Percentiles rank a stretch among this genome's conserved stretches.
These are phyloP conservation scores for Itoplectis maculator DNA, from an alignment of 2,888 invertebrate species.

Conservation along the genomic window DNA sequence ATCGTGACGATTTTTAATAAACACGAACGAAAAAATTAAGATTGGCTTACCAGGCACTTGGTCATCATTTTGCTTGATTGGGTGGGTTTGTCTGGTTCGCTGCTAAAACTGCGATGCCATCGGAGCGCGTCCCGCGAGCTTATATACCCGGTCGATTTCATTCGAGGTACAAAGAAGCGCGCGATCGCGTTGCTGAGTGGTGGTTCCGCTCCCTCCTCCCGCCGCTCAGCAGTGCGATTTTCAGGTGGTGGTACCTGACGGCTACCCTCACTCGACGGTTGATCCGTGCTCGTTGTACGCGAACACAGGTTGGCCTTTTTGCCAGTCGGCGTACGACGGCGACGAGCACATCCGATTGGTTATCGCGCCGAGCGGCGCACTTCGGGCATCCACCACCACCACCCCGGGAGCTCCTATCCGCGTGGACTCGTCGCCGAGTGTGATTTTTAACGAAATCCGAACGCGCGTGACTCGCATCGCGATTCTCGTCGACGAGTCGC, in stretches of 20 bases:
- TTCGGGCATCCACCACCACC: slow-evolving; percentile 38
- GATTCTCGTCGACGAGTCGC: slow-evolving; percentile 35
- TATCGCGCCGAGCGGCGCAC: slow-evolving; percentile 16
- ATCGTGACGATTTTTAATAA: too few species aligned
- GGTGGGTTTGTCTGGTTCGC: slow-evolving; percentile 70
- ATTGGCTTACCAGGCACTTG: slow-evolving; percentile 80
- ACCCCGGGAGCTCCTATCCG: slow-evolving; percentile 59
- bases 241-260: slow-evolving; percentile 51
- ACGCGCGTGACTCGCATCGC: slow-evolving; percentile 56
- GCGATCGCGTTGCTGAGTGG: too few species aligned
- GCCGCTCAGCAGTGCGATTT: slow-evolving; percentile 5
- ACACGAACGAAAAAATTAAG: not conserved
- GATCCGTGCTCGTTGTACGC: slow-evolving; percentile 62
- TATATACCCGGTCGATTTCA: slow-evolving; percentile 76
- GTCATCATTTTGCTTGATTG: slow-evolving; percentile 77
- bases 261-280: slow-evolving; percentile 53
- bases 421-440: slow-evolving; percentile 51
- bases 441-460: slow-evolving; percentile 58
- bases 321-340: slow-evolving; percentile 44
- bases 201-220: too few species aligned
- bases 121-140: slow-evolving; percentile 69
- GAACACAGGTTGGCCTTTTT: slow-evolving; percentile 75
- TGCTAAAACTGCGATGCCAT: slow-evolving; percentile 77
- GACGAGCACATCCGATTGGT: slow-evolving; percentile 74
- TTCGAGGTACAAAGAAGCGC: slow-evolving; percentile 64